These are phyloP conservation scores for Drosophila kepulauana DNA, from an alignment of 1,140 invertebrate genomes.

Conservation along the genomic window DNA sequence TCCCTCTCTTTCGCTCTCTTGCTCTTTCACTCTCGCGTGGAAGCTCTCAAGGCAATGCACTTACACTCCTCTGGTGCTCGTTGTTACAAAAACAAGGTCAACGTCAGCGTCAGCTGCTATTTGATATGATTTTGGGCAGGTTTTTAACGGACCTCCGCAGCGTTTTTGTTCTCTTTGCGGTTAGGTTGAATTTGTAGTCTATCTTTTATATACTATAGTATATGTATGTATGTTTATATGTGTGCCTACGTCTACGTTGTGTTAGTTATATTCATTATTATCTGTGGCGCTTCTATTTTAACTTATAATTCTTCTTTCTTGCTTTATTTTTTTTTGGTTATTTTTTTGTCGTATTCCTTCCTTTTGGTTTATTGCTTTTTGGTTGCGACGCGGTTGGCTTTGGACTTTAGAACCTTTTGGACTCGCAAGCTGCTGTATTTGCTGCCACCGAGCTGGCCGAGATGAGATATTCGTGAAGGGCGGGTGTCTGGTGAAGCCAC, in stretches of 20 bases:
- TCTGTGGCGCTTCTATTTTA: constrained; percentile 56
- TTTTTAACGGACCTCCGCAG: constrained; percentile 33
- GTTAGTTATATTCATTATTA: constrained; percentile 57
- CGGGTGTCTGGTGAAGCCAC: constrained; percentile 95
- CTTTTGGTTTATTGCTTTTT: constrained; percentile 72
- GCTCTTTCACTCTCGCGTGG: constrained; percentile 4
- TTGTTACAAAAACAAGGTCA: constrained; percentile 73
- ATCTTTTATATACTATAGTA: constrained; percentile 27
- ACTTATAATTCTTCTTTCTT: constrained; percentile 45
- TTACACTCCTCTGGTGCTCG: constrained; percentile 38
- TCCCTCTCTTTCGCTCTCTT: constrained; percentile 7
- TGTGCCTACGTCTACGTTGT: constrained; percentile 25
- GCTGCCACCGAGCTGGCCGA: constrained; percentile 90
- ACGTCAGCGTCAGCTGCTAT: constrained; percentile 48
- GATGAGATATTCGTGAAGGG: constrained; percentile 94
- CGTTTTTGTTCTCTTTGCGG: constrained; percentile 46
- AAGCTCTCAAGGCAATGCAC: constrained; percentile 55
- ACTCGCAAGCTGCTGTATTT: constrained; percentile 84
- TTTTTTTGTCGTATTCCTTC: constrained; percentile 51
- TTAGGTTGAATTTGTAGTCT: constrained; percentile 59
- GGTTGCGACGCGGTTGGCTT: constrained; percentile 27
- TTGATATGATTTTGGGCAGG: constrained; percentile 42
- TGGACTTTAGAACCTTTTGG: constrained; percentile 72
- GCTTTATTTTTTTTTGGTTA: constrained; percentile 25
- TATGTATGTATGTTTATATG: constrained; percentile 12